phyloP scores from a whole-genome alignment of 64 coral and sea anemone genomes.

The Orbicella faveolata region DNA sequence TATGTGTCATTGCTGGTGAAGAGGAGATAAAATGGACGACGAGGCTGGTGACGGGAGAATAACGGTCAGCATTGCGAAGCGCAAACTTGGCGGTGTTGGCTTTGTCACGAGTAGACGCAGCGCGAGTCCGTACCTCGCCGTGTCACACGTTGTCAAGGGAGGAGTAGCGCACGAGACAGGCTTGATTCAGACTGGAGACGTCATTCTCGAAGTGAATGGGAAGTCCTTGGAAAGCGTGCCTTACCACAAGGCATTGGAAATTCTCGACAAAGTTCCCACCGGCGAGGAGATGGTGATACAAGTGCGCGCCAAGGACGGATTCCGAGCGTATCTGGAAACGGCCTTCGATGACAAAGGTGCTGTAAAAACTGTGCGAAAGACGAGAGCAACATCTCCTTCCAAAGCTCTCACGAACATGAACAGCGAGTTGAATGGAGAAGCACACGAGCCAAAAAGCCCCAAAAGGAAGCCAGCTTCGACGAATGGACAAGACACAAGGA shows the following conservation, averaged over 20 bases:
- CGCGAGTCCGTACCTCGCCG: slow-evolving; percentile 31
- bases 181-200: slow-evolving; percentile 69
- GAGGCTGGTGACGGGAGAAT: slow-evolving; percentile 15
- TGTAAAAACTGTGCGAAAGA: slow-evolving; percentile 13
- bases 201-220: slow-evolving; percentile 83
- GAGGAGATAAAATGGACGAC: slow-evolving; percentile 6
- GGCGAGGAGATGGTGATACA: slow-evolving; percentile 57
- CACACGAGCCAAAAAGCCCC: not conserved
- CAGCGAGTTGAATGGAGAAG: not conserved
- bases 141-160: slow-evolving; percentile 76
- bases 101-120: slow-evolving; percentile 66
- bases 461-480: not conserved
- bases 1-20: not conserved
- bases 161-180: slow-evolving; percentile 71
- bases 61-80: slow-evolving; percentile 68
- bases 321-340: slow-evolving; percentile 27
- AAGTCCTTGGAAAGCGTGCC: slow-evolving; percentile 27
- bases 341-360: slow-evolving; percentile 10
- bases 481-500: not conserved
- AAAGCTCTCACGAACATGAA: not conserved
- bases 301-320: slow-evolving; percentile 45
- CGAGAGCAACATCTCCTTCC: not conserved
- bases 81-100: slow-evolving; percentile 75
- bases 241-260: slow-evolving; percentile 55
- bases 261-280: slow-evolving; percentile 47